Evolutionary conservation across 2,888 invertebrate genomes (phyloP).

Genomic region (Troides oblongomaculatus): DNA sequence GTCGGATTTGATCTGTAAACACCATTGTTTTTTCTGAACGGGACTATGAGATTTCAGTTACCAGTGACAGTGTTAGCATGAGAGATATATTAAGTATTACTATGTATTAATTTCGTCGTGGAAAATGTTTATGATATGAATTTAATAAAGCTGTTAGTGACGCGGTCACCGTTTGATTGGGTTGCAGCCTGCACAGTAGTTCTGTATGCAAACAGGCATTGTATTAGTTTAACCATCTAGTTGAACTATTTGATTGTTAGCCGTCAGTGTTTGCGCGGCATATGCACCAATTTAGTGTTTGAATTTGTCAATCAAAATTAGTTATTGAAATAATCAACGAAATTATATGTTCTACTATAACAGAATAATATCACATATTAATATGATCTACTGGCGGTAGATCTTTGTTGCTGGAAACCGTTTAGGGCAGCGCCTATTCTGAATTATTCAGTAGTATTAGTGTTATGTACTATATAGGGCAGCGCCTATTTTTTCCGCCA

Average conservation of each 20-base stretch:
- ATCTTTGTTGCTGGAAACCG: too few species aligned
- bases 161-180: slow-evolving; percentile 28
- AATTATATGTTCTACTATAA: not conserved
- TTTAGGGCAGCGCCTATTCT: too few species aligned
- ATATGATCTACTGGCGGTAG: too few species aligned
- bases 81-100: not conserved
- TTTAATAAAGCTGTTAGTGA: slow-evolving; percentile 25
- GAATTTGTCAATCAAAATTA: not conserved
- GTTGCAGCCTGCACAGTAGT: slow-evolving; percentile 23
- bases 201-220: slow-evolving; percentile 26
- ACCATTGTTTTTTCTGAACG: too few species aligned
- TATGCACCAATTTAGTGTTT: slow-evolving; percentile 10
- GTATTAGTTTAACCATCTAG: slow-evolving; percentile 27
- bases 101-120: not conserved
- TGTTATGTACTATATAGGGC: too few species aligned
- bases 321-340: not conserved
- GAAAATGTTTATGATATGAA: slow-evolving; percentile 22
- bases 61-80: not conserved
- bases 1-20: too few species aligned
- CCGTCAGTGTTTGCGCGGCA: slow-evolving; percentile 17
- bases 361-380: too few species aligned
- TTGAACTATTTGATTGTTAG: slow-evolving; percentile 28
- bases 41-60: too few species aligned
- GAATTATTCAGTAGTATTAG: too few species aligned
- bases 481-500: too few species aligned